These are phyloP conservation scores for Notarius lentiginosus DNA, from an alignment of 2,113 vertebrate species.

Conservation along the genomic window DNA sequence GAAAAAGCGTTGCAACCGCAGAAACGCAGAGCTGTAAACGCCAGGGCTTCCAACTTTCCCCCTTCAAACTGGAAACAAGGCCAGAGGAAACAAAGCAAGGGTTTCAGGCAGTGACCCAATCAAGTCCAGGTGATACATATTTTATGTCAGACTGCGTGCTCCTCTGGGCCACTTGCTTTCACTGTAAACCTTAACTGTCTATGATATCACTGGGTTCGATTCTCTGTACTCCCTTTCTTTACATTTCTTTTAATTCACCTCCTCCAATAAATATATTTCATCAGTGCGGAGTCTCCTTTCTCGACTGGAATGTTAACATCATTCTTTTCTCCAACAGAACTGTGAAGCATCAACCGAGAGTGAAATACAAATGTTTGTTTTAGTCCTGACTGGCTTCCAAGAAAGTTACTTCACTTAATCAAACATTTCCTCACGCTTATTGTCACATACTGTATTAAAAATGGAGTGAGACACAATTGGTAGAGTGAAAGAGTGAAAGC, in stretches of 20 bases:
- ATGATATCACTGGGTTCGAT: neutral
- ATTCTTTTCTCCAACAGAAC: conserved; percentile 11
- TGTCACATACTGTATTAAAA: conserved; percentile 14
- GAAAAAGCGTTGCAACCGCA: conserved; percentile 42
- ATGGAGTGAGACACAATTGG: conserved; percentile 39
- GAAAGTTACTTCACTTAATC: neutral
- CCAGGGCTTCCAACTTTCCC: conserved; percentile 40
- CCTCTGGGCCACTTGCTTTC: neutral
- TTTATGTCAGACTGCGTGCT: conserved; percentile 46
- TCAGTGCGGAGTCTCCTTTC: neutral
- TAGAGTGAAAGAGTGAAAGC: conserved; percentile 59
- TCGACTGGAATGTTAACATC: neutral
- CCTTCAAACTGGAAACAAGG: conserved; percentile 44
- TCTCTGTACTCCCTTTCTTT: neutral
- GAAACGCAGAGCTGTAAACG: conserved; percentile 41
- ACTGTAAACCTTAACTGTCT: conserved; percentile 30
- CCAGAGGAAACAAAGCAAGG: conserved; percentile 63
- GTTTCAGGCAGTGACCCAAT: conserved; percentile 58
- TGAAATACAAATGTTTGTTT: conserved; percentile 12
- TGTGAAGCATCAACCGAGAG: neutral
- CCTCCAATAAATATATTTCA: neutral
- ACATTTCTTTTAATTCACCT: neutral
- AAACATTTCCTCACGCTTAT: neutral
- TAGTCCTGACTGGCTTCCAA: conserved; percentile 12
- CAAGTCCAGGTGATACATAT: conserved; percentile 46